phyloP scores from a whole-genome alignment of 2,113 vertebrate genomes.

The Cryptotis parvus region DNA sequence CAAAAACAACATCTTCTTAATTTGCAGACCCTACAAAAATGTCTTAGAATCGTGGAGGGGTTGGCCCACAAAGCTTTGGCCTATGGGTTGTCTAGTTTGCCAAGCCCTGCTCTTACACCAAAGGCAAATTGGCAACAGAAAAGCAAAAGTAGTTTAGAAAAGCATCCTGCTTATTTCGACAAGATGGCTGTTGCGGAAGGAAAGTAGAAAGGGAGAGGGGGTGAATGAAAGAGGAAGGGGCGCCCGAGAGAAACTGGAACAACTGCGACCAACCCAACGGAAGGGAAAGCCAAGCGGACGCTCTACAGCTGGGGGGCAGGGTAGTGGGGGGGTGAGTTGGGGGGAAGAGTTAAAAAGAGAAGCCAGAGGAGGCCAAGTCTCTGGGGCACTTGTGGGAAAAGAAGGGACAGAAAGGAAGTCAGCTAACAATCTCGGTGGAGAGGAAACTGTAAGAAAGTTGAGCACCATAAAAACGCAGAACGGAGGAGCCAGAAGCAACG shows the following conservation, averaged over 20 bases:
- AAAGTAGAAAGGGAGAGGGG: background rate
- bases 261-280: background rate
- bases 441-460: background rate
- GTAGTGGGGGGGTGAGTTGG: too few relatives aligned
- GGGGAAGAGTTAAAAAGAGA: background rate
- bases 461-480: background rate
- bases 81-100: background rate
- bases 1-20: background rate
- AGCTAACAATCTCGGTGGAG: background rate
- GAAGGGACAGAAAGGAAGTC: background rate
- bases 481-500: background rate
- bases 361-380: background rate
- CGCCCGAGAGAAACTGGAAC: background rate
- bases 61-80: background rate
- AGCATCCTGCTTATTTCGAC: background rate
- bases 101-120: background rate
- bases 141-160: background rate
- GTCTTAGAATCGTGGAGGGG: background rate
- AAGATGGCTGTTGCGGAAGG: background rate
- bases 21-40: background rate
- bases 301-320: background rate
- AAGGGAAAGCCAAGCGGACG: background rate
- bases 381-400: background rate
- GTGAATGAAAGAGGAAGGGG: background rate
- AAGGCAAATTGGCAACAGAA: background rate